Conservation (phyloP, 2,888 invertebrate species). For the Phaonia tiefii region DNA sequence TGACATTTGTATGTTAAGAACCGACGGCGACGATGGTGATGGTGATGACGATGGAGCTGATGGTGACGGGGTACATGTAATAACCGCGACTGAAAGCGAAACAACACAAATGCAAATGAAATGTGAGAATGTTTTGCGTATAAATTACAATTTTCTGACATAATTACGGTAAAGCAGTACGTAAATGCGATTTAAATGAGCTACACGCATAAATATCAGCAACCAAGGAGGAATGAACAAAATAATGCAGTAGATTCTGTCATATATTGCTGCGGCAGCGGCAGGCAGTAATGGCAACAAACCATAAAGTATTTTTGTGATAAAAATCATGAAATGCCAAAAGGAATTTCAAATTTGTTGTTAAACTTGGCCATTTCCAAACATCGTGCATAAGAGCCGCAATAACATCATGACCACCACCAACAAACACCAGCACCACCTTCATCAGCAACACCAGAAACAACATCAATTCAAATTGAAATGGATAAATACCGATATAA, state of each 20-base stretch:
- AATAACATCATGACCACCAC: background rate
- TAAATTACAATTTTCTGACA: constrained; percentile 72
- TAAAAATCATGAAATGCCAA: constrained; percentile 65
- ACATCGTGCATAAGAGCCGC: too few relatives aligned
- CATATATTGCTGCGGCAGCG: too few relatives aligned
- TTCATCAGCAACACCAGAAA: background rate
- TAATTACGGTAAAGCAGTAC: constrained; percentile 69
- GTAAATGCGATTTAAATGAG: constrained; percentile 67
- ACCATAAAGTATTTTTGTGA: constrained; percentile 63
- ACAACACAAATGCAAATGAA: constrained; percentile 61
- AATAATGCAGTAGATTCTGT: constrained; percentile 11
- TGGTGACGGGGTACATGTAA: background rate
- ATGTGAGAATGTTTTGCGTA: constrained; percentile 69
- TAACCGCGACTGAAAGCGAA: constrained; percentile 47
- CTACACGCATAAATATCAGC: constrained; percentile 57
- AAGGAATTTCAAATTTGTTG: constrained; percentile 51
- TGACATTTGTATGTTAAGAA: constrained; percentile 69
- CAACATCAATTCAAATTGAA: constrained; percentile 19
- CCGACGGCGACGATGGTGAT: constrained; percentile 17
- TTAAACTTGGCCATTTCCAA: background rate
- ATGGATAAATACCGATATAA: constrained; percentile 42
- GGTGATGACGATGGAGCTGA: constrained; percentile 26
- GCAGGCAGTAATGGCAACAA: constrained; percentile 28
- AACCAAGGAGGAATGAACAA: background rate
- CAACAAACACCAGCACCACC: constrained; percentile 4